Percentiles rank a stretch among this genome's conserved stretches.
These are phyloP conservation scores for Drosophila leonis DNA, from an alignment of 2,888 invertebrate genomes.

Conservation along the genomic window DNA sequence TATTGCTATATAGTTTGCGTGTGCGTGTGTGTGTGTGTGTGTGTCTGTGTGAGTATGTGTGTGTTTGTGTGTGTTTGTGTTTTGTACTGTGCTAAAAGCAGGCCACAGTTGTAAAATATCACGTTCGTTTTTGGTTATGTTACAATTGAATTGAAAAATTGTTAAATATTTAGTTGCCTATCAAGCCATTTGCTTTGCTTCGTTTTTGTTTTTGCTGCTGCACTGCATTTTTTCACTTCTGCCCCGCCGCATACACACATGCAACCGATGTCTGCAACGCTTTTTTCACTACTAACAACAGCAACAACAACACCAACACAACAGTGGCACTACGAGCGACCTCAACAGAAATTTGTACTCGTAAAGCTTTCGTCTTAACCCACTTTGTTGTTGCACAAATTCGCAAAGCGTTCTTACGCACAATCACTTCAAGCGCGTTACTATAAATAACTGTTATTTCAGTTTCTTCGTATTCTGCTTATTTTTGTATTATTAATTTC, in stretches of 20 bases:
- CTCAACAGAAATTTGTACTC: constrained; percentile 47
- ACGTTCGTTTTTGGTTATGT: constrained; percentile 56
- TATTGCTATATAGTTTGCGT: constrained; percentile 67
- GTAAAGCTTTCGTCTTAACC: constrained; percentile 52
- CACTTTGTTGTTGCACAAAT: too few relatives aligned
- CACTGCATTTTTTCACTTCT: constrained; percentile 72
- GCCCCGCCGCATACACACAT: constrained; percentile 67
- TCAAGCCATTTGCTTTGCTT: constrained; percentile 72
- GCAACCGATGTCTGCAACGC: constrained; percentile 60
- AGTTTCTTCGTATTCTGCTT: constrained; percentile 23
- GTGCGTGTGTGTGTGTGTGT: constrained; percentile 40
- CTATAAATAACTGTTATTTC: constrained; percentile 34
- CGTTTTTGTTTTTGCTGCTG: constrained; percentile 52
- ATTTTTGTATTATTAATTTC: constrained; percentile 36
- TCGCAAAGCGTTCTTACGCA: constrained; percentile 40
- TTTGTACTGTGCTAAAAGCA: constrained; percentile 67
- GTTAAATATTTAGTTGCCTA: constrained; percentile 60
- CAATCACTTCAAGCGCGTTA: constrained; percentile 8
- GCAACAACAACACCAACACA: constrained; percentile 4
- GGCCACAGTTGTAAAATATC: constrained; percentile 75
- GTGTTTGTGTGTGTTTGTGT: constrained; percentile 13
- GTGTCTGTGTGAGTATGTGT: constrained; percentile 30
- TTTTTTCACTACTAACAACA: constrained; percentile 54
- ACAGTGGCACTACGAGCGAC: constrained; percentile 42
- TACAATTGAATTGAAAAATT: constrained; percentile 49